phyloP scores from a whole-genome alignment of 1,140 invertebrate species.

The Platyscapa corneri region DNA sequence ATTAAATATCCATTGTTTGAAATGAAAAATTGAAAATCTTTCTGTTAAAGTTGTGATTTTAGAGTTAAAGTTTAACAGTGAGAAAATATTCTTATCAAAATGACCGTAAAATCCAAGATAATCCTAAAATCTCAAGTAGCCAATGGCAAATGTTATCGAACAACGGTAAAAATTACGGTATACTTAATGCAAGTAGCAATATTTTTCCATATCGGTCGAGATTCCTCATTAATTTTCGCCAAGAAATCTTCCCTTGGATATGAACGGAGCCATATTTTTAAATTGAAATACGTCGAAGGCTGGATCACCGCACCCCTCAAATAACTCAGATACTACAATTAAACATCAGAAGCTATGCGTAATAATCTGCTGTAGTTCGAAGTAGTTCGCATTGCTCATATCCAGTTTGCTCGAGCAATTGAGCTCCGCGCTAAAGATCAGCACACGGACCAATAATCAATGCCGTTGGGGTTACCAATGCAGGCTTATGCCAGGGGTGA shows the following conservation, averaged over 20 bases:
- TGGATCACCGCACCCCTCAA: neutral
- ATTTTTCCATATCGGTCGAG: neutral
- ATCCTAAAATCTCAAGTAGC: neutral
- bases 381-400: neutral
- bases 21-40: no score
- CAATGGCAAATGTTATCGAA: neutral
- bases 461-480: neutral
- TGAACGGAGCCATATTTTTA: neutral
- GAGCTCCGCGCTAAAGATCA: neutral
- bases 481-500: neutral
- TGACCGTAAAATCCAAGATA: neutral
- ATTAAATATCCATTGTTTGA: no score
- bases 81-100: neutral
- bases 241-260: neutral
- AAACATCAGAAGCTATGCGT: neutral
- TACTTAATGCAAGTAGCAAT: neutral
- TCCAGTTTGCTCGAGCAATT: neutral
- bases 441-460: neutral
- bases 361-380: neutral
- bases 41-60: no score
- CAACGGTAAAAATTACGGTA: constrained; percentile 2
- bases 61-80: no score
- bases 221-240: neutral
- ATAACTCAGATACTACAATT: neutral
- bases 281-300: neutral